phyloP scores from a whole-genome alignment of 2,113 vertebrate genomes.

The Gymnogyps californianus region DNA sequence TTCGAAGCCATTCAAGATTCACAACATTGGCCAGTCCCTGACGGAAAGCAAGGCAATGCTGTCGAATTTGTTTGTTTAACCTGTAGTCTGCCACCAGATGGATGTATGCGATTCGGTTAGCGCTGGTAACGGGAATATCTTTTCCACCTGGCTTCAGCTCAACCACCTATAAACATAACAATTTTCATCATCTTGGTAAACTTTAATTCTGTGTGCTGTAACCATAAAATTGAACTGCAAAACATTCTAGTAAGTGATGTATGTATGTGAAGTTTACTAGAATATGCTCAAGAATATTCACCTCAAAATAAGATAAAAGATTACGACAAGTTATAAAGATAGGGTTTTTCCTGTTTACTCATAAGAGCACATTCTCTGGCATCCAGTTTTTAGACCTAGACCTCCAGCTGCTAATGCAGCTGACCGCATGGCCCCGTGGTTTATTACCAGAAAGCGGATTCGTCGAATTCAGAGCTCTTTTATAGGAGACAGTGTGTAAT shows the following conservation, averaged over 20 bases:
- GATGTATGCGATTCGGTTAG: slow-evolving; percentile 94
- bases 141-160: slow-evolving; percentile 91
- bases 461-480: neutral
- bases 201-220: neutral
- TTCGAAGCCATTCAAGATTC: slow-evolving; percentile 95
- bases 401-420: neutral
- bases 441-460: neutral
- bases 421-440: accelerated
- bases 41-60: slow-evolving; percentile 93
- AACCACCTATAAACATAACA: slow-evolving; percentile 80
- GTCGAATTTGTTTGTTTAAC: slow-evolving; percentile 92
- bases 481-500: neutral
- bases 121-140: slow-evolving; percentile 94
- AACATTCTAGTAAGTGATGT: neutral
- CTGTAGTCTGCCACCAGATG: slow-evolving; percentile 94
- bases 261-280: neutral
- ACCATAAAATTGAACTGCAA: neutral
- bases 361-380: neutral
- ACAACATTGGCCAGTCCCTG: slow-evolving; percentile 96
- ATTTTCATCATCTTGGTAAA: neutral
- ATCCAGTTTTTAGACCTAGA: neutral
- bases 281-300: neutral
- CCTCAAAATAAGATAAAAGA: neutral
- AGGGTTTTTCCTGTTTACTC: neutral
- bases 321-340: neutral